phyloP scores from a whole-genome alignment of 2,113 vertebrate genomes.

The Oreotrochilus melanogaster region DNA sequence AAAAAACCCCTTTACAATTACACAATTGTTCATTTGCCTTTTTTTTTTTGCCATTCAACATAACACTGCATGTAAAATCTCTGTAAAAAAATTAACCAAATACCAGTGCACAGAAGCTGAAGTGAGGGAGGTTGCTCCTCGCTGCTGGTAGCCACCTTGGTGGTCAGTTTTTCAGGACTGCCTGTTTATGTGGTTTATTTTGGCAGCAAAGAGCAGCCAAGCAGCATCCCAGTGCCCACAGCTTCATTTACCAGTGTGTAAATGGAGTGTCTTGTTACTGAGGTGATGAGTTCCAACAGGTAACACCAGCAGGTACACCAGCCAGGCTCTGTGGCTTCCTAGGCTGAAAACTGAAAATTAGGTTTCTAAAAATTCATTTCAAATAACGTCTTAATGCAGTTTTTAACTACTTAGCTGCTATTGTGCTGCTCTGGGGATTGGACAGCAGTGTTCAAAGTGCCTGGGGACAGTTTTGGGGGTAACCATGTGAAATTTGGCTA shows the following conservation, averaged over 20 bases:
- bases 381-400: neutral
- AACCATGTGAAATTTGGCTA: neutral
- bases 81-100: neutral
- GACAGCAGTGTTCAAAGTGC: neutral
- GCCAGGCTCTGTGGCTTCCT: neutral
- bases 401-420: neutral
- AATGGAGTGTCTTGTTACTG: neutral
- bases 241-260: neutral
- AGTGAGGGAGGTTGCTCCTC: neutral
- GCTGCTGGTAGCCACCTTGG: neutral
- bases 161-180: neutral
- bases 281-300: neutral
- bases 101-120: neutral
- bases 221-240: neutral
- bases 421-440: neutral
- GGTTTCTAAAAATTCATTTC: neutral
- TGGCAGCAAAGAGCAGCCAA: neutral
- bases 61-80: neutral
- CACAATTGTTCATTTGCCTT: neutral
- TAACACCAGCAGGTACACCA: neutral
- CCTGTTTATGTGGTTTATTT: constrained; percentile 39
- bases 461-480: neutral
- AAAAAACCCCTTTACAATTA: neutral
- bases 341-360: constrained; percentile 12
- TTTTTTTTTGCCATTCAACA: neutral